Conservation (phyloP, 2,113 vertebrate genomes). For the Callocephalon fimbriatum region DNA sequence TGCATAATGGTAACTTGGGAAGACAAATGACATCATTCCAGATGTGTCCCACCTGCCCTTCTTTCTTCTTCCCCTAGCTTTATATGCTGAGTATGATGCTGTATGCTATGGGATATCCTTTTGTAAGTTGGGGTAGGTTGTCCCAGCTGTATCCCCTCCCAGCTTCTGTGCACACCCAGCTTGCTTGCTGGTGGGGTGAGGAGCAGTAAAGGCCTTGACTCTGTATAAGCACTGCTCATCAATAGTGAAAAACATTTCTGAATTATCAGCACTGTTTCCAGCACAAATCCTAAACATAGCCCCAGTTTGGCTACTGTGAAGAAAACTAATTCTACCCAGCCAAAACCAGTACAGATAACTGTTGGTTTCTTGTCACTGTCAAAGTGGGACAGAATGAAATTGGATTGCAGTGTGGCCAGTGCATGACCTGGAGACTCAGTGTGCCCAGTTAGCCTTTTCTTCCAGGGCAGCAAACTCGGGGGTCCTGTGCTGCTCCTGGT, state of each 20-base stretch:
- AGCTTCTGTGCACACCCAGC: no score
- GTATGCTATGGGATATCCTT: not conserved
- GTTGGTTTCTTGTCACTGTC: not conserved
- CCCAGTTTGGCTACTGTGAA: not conserved
- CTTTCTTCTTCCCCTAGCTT: not conserved
- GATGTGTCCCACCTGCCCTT: not conserved
- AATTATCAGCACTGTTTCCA: not conserved
- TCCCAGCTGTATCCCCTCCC: not conserved
- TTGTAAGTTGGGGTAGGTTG: not conserved
- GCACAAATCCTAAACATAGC: not conserved
- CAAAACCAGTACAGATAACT: not conserved
- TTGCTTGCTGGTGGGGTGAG: not conserved
- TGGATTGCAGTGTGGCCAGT: rapidly evolving
- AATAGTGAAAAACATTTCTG: not conserved
- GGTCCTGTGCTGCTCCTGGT: not conserved
- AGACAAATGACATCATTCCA: not conserved
- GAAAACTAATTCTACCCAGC: not conserved
- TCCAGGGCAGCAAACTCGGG: not conserved
- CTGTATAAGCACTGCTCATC: not conserved
- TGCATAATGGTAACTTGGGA: rapidly evolving
- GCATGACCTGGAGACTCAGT: not conserved
- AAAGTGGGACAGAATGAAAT: not conserved
- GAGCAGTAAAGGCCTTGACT: not conserved
- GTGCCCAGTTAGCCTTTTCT: not conserved
- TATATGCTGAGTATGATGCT: rapidly evolving